Conservation (phyloP, 2,888 invertebrate species). For the Dioctria linearis region DNA sequence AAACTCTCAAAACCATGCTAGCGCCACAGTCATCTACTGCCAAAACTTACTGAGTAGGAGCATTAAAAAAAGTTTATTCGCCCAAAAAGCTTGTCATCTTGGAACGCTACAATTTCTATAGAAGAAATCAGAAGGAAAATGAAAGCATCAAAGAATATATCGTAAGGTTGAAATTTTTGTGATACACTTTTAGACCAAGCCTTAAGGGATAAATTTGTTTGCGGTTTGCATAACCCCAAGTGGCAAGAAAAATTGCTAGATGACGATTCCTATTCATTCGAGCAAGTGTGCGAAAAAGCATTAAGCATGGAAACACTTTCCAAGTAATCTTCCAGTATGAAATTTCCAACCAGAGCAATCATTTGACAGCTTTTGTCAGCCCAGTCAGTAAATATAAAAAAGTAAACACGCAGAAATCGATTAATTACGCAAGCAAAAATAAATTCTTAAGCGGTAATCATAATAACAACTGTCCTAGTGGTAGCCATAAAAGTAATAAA, state of each 20-base stretch:
- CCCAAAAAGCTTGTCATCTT: constrained; percentile 21
- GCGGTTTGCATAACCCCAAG: background rate
- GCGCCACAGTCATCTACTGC: background rate
- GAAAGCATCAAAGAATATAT: no score
- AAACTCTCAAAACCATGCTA: constrained; percentile 19
- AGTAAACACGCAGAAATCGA: no score
- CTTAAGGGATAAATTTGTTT: background rate
- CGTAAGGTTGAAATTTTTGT: background rate
- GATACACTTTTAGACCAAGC: background rate
- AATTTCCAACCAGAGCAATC: no score
- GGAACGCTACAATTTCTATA: constrained; percentile 11
- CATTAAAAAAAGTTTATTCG: background rate
- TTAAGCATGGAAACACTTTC: background rate
- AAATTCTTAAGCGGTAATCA: no score
- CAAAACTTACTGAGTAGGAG: background rate
- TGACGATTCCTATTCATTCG: background rate
- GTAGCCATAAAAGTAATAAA: no score
- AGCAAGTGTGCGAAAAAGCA: background rate
- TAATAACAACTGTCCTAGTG: no score
- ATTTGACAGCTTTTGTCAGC: no score
- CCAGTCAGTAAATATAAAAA: no score
- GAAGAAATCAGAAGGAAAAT: background rate
- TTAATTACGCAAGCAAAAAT: no score
- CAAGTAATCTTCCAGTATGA: background rate
- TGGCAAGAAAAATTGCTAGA: background rate